Conservation (phyloP, 2,888 invertebrate genomes). For the Holacanthella duospinosa region DNA sequence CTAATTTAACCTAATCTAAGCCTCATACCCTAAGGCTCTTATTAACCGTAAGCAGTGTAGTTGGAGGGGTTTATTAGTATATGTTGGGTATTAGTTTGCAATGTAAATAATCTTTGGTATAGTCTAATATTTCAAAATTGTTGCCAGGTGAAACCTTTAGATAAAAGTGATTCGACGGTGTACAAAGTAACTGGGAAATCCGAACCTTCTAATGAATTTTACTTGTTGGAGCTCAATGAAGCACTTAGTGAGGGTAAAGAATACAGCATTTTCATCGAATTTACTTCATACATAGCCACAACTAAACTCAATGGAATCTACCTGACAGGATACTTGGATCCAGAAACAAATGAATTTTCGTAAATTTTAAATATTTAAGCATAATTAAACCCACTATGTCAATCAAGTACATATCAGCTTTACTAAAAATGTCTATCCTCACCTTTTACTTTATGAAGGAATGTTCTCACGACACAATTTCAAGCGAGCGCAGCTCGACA, state of each 20-base stretch:
- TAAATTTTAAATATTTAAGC: too few species aligned
- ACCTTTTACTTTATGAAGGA: too few species aligned
- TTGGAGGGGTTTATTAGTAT: too few species aligned
- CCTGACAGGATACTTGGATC: background rate
- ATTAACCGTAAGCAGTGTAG: too few species aligned
- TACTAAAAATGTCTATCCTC: too few species aligned
- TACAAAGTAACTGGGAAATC: background rate
- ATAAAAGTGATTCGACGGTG: background rate
- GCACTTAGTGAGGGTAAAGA: background rate
- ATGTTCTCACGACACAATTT: slow-evolving; percentile 43
- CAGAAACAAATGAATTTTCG: background rate
- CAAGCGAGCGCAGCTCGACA: slow-evolving; percentile 39
- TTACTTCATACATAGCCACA: background rate
- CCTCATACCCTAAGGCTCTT: too few species aligned
- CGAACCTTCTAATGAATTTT: background rate
- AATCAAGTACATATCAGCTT: too few species aligned
- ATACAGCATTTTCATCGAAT: background rate
- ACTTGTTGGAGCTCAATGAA: background rate
- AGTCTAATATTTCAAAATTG: background rate
- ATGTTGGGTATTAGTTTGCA: too few species aligned
- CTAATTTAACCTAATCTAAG: too few species aligned
- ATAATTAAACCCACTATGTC: too few species aligned
- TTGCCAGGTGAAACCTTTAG: background rate
- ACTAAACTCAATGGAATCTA: background rate
- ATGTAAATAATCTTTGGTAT: background rate